These are phyloP conservation scores for Eufriesea mexicana DNA, from an alignment of 1,140 invertebrate species.

Conservation along the genomic window DNA sequence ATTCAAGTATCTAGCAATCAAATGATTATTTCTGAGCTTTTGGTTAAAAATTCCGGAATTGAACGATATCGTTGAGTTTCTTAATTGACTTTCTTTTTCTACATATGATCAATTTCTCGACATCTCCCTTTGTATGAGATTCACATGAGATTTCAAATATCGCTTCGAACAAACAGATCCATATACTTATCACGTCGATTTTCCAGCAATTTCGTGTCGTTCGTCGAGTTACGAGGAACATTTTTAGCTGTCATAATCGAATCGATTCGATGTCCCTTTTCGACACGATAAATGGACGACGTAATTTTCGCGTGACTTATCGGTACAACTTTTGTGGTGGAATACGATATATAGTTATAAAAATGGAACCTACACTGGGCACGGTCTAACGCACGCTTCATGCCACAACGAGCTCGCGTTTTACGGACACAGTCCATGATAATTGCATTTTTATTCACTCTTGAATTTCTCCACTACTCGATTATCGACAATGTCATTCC, in stretches of 20 bases:
- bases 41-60: no score
- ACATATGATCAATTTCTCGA: no score
- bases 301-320: conserved; percentile 48
- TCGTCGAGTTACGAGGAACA: conserved; percentile 29
- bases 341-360: background rate
- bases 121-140: background rate
- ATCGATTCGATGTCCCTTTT: conserved; percentile 29
- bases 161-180: background rate
- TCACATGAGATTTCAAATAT: no score
- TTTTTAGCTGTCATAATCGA: conserved; percentile 53
- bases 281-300: conserved; percentile 52
- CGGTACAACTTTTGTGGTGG: conserved; percentile 5
- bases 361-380: background rate
- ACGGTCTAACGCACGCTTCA: background rate
- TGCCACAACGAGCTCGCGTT: conserved; percentile 27
- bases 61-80: no score
- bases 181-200: background rate
- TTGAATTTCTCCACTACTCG: conserved; percentile 16
- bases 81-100: no score
- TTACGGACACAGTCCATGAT: conserved; percentile 34
- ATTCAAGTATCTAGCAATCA: no score
- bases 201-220: conserved; percentile 24
- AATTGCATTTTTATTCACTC: conserved; percentile 58
- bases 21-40: no score
- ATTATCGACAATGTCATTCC: background rate